Evolutionary conservation across 2,888 invertebrate species (phyloP).

Genomic region (Cyrtodaria siliqua): DNA sequence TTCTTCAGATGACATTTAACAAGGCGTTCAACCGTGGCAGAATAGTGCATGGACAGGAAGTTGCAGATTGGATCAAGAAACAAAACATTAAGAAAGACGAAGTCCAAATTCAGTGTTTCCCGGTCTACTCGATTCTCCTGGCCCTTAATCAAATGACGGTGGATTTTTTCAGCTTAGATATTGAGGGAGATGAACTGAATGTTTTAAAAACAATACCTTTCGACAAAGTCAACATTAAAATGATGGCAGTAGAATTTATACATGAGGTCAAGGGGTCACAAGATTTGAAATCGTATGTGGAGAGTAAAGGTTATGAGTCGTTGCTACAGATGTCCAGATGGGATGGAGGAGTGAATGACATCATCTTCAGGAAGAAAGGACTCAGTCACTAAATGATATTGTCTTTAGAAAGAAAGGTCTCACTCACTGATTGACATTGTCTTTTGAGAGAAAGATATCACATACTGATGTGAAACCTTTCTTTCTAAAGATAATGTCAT

Average conservation of each 20-base stretch:
- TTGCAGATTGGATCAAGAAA: conserved; percentile 57
- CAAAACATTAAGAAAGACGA: conserved; percentile 44
- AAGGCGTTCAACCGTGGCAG: conserved; percentile 67
- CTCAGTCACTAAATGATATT: conserved; percentile 30
- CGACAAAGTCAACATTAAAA: conserved; percentile 86
- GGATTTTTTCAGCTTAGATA: conserved; percentile 91
- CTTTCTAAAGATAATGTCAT: too few species aligned
- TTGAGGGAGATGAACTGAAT: conserved; percentile 87
- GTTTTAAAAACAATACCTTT: conserved; percentile 89
- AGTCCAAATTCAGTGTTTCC: conserved; percentile 92
- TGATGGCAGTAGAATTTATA: conserved; percentile 77
- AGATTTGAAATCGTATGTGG: conserved; percentile 50
- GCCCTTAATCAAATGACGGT: conserved; percentile 91
- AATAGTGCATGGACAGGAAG: conserved; percentile 46
- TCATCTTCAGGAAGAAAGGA: conserved; percentile 66
- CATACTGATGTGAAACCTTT: too few species aligned
- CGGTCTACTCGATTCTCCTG: conserved; percentile 92
- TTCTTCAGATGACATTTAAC: conserved; percentile 66
- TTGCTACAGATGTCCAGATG: conserved; percentile 60
- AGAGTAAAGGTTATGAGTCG: conserved; percentile 61
- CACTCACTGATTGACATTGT: too few species aligned
- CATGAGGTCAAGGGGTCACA: conserved; percentile 53
- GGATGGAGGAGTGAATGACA: conserved; percentile 65
- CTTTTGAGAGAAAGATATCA: too few species aligned
- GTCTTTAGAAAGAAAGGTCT: too few species aligned